Percentiles rank a stretch among this genome's conserved stretches.
phyloP scores from a whole-genome alignment of 2,113 vertebrate genomes.

The Psephotus haematonotus region DNA sequence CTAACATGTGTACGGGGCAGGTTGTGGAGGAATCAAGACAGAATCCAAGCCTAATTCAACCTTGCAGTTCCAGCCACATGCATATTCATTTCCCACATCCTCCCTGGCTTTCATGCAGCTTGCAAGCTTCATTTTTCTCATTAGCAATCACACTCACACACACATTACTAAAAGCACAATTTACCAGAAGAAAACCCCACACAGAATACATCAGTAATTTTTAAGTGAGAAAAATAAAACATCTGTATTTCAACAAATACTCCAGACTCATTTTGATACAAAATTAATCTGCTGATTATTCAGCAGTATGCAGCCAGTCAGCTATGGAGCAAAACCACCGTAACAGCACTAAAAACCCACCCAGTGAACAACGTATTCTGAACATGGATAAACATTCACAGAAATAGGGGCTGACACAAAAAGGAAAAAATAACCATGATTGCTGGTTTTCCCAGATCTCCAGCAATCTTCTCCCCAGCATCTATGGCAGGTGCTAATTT shows the following conservation, averaged over 20 bases:
- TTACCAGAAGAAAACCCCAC: neutral
- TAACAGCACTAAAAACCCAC: neutral
- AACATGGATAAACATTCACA: slow-evolving; percentile 4
- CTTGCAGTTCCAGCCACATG: slow-evolving; percentile 1
- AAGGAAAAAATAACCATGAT: slow-evolving; percentile 27
- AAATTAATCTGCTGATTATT: slow-evolving; percentile 28
- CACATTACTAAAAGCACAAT: neutral
- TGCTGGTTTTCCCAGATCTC: neutral
- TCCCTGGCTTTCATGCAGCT: neutral
- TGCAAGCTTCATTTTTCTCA: slow-evolving; percentile 12
- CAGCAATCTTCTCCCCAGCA: neutral
- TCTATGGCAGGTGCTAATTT: neutral
- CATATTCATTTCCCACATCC: neutral
- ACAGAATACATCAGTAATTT: slow-evolving; percentile 23
- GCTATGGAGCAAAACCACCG: neutral
- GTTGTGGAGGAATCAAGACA: neutral
- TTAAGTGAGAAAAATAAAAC: slow-evolving; percentile 64
- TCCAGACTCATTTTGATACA: slow-evolving; percentile 47
- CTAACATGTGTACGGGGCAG: neutral
- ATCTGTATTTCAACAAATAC: slow-evolving; percentile 65
- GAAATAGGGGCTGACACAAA: slow-evolving; percentile 8
- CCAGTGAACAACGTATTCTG: neutral
- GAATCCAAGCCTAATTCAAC: neutral
- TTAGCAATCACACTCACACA: slow-evolving; percentile 15
- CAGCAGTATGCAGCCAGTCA: neutral